These are phyloP conservation scores for Dolichallabes microphthalmus DNA, from an alignment of 2,113 vertebrate species.

Conservation along the genomic window DNA sequence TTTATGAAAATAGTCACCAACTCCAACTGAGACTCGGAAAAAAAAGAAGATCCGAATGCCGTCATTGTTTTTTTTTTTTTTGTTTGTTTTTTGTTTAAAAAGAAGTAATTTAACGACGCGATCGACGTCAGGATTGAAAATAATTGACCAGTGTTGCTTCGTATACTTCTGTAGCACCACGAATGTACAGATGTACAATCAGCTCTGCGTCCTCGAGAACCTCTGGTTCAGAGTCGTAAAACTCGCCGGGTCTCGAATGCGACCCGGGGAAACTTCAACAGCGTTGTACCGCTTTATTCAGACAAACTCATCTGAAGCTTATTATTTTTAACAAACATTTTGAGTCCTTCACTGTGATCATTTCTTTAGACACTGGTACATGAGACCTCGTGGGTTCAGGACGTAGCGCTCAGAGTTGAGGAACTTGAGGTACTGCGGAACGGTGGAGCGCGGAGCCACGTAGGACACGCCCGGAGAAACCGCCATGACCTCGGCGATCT, in stretches of 20 bases:
- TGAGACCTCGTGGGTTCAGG: constrained; percentile 74
- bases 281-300: not conserved
- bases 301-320: constrained; percentile 16
- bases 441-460: constrained; percentile 65
- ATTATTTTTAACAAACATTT: not conserved
- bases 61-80: not conserved
- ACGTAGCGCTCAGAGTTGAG: constrained; percentile 76
- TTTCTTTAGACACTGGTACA: constrained; percentile 82
- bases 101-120: constrained; percentile 27
- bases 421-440: constrained; percentile 78
- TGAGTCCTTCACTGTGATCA: constrained; percentile 49
- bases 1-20: constrained; percentile 38
- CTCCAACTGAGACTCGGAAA: not conserved
- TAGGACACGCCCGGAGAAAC: constrained; percentile 76
- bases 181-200: constrained; percentile 45
- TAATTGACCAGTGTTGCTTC: constrained; percentile 14
- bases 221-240: constrained; percentile 28
- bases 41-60: not conserved
- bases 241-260: not conserved
- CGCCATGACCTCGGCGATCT: constrained; percentile 79
- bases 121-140: constrained; percentile 3
- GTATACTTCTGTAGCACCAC: constrained; percentile 44
- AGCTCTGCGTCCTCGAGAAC: constrained; percentile 26
- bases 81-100: constrained; percentile 21
- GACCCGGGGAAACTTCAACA: not conserved